phyloP scores from a whole-genome alignment of 2,113 vertebrate genomes.

The Oenanthe melanoleuca region DNA sequence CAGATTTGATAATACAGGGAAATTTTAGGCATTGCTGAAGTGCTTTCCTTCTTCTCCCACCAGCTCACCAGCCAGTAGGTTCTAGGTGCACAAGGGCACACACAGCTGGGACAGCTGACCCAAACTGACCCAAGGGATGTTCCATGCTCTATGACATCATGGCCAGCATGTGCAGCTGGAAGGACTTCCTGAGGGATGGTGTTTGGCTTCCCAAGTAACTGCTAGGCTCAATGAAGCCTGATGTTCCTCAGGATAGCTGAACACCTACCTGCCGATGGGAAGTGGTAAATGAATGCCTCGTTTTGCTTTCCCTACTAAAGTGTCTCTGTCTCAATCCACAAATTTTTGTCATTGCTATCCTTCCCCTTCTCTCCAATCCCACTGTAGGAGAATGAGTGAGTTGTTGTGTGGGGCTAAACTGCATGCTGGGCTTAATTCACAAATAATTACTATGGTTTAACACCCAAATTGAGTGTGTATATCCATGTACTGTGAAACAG shows the following conservation, averaged over 20 bases:
- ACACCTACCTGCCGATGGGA: background rate
- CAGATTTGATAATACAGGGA: background rate
- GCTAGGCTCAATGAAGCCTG: background rate
- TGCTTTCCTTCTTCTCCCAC: background rate
- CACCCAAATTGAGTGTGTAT: background rate
- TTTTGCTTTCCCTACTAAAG: background rate
- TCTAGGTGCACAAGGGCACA: background rate
- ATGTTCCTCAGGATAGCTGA: rapidly evolving
- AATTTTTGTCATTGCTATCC: background rate
- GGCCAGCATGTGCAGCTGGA: no score
- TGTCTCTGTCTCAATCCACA: background rate
- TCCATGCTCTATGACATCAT: no score
- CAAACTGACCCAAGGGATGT: background rate
- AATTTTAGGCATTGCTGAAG: background rate
- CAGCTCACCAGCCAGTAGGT: rapidly evolving
- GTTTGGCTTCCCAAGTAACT: background rate
- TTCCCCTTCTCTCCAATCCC: background rate
- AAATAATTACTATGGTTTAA: background rate
- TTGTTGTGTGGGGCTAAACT: background rate
- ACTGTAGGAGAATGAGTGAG: background rate
- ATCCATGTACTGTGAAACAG: background rate
- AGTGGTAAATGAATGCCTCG: background rate
- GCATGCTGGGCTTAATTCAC: background rate
- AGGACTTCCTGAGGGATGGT: background rate
- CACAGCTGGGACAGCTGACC: background rate